These are phyloP conservation scores for Lysandra bellargus DNA, from an alignment of 2,888 invertebrate species.

Conservation along the genomic window DNA sequence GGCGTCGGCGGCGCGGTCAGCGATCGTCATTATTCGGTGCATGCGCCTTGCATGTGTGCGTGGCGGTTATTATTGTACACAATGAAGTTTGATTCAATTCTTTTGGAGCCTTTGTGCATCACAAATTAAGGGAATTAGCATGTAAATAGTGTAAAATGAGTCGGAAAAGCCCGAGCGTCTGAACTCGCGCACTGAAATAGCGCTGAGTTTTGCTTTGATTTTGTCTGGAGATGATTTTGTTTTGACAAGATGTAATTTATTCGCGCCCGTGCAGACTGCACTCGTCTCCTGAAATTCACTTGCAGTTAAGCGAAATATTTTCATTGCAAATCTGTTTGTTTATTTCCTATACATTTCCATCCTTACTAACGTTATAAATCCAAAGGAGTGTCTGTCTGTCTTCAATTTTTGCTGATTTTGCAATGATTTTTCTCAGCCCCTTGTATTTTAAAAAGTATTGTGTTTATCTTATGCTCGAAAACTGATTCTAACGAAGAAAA, in stretches of 20 bases:
- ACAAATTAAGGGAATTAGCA: slow-evolving; percentile 14
- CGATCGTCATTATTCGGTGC: slow-evolving; percentile 51
- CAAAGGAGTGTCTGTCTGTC: too few relatives aligned
- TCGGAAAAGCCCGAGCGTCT: not conserved
- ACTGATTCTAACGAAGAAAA: too few relatives aligned
- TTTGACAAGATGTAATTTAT: slow-evolving; percentile 16
- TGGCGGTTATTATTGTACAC: slow-evolving; percentile 65
- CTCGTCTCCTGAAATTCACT: not conserved
- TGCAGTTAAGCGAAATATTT: not conserved
- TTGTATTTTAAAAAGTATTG: too few relatives aligned
- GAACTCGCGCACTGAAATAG: not conserved
- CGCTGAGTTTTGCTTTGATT: slow-evolving; percentile 9
- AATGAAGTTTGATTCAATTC: slow-evolving; percentile 65
- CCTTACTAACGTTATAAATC: not conserved
- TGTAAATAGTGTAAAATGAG: slow-evolving; percentile 19
- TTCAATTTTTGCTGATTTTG: too few relatives aligned
- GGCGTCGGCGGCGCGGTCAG: slow-evolving; percentile 55
- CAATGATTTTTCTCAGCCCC: too few relatives aligned
- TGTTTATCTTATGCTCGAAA: too few relatives aligned
- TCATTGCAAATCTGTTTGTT: not conserved
- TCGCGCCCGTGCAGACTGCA: not conserved
- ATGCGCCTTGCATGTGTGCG: slow-evolving; percentile 56
- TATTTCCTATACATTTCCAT: not conserved
- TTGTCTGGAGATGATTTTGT: slow-evolving; percentile 22
- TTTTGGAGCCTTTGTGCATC: slow-evolving; percentile 45